Conservation (phyloP, 2,888 invertebrate species). For the Invenusta paracnida region DNA sequence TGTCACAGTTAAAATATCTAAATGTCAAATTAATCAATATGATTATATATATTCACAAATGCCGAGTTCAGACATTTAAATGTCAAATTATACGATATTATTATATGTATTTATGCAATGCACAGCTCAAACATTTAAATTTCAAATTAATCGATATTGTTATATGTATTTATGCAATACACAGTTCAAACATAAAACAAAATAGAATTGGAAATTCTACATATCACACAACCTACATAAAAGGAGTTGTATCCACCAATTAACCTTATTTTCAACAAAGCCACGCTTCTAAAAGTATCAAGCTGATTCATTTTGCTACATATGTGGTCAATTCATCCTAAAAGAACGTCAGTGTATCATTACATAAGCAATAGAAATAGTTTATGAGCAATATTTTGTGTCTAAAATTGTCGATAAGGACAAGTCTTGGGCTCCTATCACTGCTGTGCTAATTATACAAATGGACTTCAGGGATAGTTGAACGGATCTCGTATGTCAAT, state of each 20-base stretch:
- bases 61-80: too few species aligned
- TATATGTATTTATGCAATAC: too few species aligned
- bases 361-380: background rate
- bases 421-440: background rate
- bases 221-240: background rate
- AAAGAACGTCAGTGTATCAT: background rate
- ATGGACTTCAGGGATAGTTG: background rate
- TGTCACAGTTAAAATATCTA: too few species aligned
- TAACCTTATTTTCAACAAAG: background rate
- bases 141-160: too few species aligned
- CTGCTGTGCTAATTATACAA: background rate
- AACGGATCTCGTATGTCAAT: background rate
- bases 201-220: background rate
- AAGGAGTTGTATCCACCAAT: background rate
- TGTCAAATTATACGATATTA: too few species aligned
- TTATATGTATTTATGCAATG: too few species aligned
- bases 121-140: too few species aligned
- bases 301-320: background rate
- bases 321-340: background rate
- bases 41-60: too few species aligned
- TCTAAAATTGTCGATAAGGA: background rate
- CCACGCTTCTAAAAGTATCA: background rate
- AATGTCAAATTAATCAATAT: too few species aligned
- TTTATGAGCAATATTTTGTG: background rate
- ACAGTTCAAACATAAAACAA: too few species aligned